Conservation (phyloP, 2,797 vertebrate species). For the Alfaro cultratus region DNA sequence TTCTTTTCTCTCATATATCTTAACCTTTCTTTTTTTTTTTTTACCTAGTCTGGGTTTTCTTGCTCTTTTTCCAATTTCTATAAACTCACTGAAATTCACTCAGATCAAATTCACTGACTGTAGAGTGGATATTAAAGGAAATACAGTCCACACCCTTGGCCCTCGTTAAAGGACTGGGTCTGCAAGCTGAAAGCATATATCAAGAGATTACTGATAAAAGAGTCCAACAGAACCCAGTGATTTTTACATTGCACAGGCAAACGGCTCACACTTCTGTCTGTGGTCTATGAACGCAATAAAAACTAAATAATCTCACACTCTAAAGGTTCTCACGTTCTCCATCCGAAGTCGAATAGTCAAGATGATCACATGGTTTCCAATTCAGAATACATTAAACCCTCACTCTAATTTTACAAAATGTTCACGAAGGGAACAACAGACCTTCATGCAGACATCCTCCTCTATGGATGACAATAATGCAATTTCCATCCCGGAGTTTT, state of each 20-base stretch:
- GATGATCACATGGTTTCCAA: background rate
- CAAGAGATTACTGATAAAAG: conserved; percentile 6
- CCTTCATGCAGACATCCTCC: background rate
- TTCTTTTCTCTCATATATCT: conserved; percentile 16
- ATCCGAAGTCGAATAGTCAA: background rate
- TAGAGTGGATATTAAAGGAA: conserved; percentile 33
- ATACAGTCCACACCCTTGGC: conserved; percentile 28
- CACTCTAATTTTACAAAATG: background rate
- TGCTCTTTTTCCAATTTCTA: conserved; percentile 16
- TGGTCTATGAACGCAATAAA: background rate
- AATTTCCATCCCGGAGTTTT: background rate
- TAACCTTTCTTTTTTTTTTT: conserved; percentile 18
- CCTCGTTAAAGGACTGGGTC: conserved; percentile 20
- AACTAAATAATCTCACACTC: background rate
- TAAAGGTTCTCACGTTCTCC: background rate
- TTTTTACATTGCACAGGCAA: background rate
- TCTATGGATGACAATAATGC: background rate
- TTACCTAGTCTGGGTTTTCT: background rate
- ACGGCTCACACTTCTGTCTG: background rate
- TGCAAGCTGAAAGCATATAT: conserved; percentile 8
- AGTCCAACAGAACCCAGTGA: background rate
- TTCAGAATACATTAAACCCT: no score
- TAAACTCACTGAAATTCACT: conserved; percentile 24
- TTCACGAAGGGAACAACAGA: background rate
- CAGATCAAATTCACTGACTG: conserved; percentile 21